phyloP scores from a whole-genome alignment of 1,140 invertebrate species.

The Drosophila kanapiae region DNA sequence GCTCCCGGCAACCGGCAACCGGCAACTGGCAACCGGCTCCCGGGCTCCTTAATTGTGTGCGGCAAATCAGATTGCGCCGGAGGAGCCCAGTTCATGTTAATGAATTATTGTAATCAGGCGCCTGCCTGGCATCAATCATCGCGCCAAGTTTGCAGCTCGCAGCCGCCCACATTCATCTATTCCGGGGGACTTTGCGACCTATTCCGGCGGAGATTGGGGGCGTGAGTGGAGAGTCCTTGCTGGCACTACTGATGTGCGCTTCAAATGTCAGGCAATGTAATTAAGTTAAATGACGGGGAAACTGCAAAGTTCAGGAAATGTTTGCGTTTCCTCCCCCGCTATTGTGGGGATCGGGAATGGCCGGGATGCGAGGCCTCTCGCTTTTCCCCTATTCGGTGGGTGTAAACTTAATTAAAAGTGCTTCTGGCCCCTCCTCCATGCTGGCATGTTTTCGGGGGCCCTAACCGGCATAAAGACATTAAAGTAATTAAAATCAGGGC shows the following conservation, averaged over 20 bases:
- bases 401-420: constrained; percentile 80
- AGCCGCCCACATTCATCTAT: constrained; percentile 24
- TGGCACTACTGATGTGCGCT: constrained; percentile 55
- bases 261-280: constrained; percentile 75
- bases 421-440: constrained; percentile 36
- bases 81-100: constrained; percentile 54
- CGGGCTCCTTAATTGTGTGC: constrained; percentile 24
- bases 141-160: constrained; percentile 28
- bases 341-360: not conserved
- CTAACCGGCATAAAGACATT: constrained; percentile 65
- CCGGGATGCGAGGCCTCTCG: constrained; percentile 42
- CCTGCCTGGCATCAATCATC: constrained; percentile 68
- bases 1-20: too few relatives aligned
- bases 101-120: constrained; percentile 75
- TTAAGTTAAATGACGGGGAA: constrained; percentile 81
- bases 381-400: constrained; percentile 19
- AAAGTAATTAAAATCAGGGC: constrained; percentile 75
- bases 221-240: constrained; percentile 11
- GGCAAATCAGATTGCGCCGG: constrained; percentile 28
- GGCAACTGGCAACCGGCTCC: too few relatives aligned
- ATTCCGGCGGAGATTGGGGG: constrained; percentile 28
- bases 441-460: constrained; percentile 43
- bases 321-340: constrained; percentile 38
- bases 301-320: constrained; percentile 76
- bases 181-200: constrained; percentile 50